Base-by-base conservation (phyloP, 1,140 invertebrate species). In the Anoplolepis gracilipes region DNA sequence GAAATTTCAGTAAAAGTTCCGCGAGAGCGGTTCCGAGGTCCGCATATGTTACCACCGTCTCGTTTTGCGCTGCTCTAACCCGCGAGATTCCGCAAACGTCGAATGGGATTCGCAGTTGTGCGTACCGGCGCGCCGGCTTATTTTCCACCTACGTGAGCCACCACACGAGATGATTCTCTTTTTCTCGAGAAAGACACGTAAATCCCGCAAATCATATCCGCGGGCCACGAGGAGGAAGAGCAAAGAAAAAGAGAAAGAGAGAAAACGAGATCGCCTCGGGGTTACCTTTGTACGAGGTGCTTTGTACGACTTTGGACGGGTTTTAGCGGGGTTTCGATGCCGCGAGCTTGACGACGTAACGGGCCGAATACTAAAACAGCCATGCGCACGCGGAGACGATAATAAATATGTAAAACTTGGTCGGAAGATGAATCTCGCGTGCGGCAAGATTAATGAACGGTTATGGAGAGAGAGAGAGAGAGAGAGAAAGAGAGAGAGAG, bases 1-100 rank as follows among this genome's bases (percentile, higher is more conserved):
- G n/a, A 42, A 88, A 85, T 86, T 89, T 79, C 84, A 57, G 49
- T 25, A 81, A 88, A 91, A 90, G 76, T 91, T 90, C 7, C 49
- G 19, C 25, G 10, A 77, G 16, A 82, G 72, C 67, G 61, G 30
- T 46, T 59, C 55, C 8, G 46, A 82, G 55, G 30, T 64, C 59
- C 84, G 70, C 65, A 84, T 79, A 75, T 67, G 87, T 89, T 88
- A 89, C 22, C 25, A 49, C 64, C 33, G 19, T 59, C 39, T 85
- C 62, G n/a, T 61, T 46, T 84, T 46, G 22, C 46, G 11, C 30
- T 39, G 13, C 25, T 59, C 42, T 67, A 36, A n/a, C 49, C 11
- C 33, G n/a, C 22, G 16, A 70, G 36, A 78, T 78, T 82, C 30
- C 55, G 30, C 16, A 81, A 70, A 85, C 19, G 75, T 67, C 75